Conservation (phyloP, 2,888 invertebrate genomes). For the Drosophila infuscata region DNA sequence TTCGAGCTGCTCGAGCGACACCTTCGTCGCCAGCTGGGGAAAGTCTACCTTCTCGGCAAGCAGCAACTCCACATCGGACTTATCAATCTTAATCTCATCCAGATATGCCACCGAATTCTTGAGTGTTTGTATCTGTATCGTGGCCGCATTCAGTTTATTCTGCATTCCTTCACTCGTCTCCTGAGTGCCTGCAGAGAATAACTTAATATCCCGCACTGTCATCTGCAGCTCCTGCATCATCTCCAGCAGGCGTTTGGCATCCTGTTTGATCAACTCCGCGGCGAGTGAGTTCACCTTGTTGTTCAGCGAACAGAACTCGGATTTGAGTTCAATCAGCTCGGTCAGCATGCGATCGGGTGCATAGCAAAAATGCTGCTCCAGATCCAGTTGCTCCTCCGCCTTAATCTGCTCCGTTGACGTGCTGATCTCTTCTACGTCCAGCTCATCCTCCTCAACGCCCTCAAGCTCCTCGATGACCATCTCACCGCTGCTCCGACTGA, state of each 20-base stretch:
- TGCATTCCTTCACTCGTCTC: constrained; percentile 54
- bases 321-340: constrained; percentile 78
- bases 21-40: constrained; percentile 89
- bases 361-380: constrained; percentile 74
- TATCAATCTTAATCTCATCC: constrained; percentile 89
- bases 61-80: constrained; percentile 89
- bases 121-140: constrained; percentile 39
- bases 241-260: constrained; percentile 61
- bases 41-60: constrained; percentile 91
- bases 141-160: constrained; percentile 30
- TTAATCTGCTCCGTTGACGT: constrained; percentile 57
- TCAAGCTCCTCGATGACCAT: constrained; percentile 34
- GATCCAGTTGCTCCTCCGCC: constrained; percentile 62
- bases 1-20: constrained; percentile 90
- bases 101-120: constrained; percentile 81
- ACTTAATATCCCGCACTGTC: constrained; percentile 61
- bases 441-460: constrained; percentile 44
- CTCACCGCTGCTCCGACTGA: constrained; percentile 68
- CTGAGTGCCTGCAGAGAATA: constrained; percentile 31
- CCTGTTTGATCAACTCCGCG: constrained; percentile 70
- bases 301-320: constrained; percentile 72
- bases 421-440: constrained; percentile 16
- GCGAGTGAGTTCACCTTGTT: constrained; percentile 81
- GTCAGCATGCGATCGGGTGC: constrained; percentile 72
- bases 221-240: constrained; percentile 66